Evolutionary conservation across 2,113 vertebrate species (phyloP), one percentile per base, ranked within the genome.

Genomic region (Pelobates fuscus): DNA sequence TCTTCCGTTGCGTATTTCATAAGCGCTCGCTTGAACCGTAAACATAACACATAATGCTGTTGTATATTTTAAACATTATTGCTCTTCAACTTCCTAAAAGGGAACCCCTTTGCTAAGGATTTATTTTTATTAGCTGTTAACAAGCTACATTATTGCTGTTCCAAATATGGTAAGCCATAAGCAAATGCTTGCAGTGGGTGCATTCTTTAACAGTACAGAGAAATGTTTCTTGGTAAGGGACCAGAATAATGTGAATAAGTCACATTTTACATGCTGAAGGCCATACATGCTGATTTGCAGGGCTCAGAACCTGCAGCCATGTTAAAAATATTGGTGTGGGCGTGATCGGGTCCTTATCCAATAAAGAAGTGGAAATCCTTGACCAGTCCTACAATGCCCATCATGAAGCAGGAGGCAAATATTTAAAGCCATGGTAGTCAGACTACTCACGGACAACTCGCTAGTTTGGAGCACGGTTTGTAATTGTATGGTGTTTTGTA

Each of bases 51-150:
- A 26, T 27, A 65, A 58, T 57, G 46, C 62, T 25, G 32, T 30
- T 27, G 52, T 57, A 54, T 63, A 58, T 66, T 66, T 74, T 57
- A 74, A 65, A 74, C 46, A 64, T 43, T 55, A 66, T 66, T 32
- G 54, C 37, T 27, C 18, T 60, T 43, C 61, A 23, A 27, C 71
- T 64, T 74, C 62, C 64, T 21, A 12, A n/a, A 25, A 57, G 62
- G 62, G 57, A 57, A 55, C 14, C 23, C 44, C 30, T 37, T 63
- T 71, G 21, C 43, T 24, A 4, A 58, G 44, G 59, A 72, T 72
- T 63, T 72, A 72, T 54, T 72, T 71, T 72, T 63, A 62, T 71
- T 30, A 62, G 43, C 26, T 7, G 27, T 4, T 64, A n/a, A 20
- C 70, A 32, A 59, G 44, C 70, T 17, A 60, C 20, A 27, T 30